phyloP scores from a whole-genome alignment of 2,888 invertebrate species.

The Odontothrips loti region DNA sequence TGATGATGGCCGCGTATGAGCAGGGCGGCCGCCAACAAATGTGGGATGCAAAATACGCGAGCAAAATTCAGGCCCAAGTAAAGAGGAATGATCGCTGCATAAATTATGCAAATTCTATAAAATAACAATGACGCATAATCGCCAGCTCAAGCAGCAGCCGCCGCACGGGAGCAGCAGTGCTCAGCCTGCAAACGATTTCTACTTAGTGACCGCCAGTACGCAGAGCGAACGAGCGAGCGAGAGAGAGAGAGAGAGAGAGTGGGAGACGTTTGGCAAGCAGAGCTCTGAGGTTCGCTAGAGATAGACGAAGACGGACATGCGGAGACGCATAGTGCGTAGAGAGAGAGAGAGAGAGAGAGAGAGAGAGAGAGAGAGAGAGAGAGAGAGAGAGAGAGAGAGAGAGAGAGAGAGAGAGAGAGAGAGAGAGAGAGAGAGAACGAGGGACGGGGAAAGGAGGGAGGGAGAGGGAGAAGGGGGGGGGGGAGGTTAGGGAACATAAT shows the following conservation, averaged over 20 bases:
- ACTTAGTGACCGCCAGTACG: neutral
- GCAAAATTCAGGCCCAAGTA: constrained; percentile 22
- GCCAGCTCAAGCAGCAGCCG: neutral
- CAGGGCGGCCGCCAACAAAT: neutral
- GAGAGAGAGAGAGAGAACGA: neutral
- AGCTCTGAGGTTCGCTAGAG: no score
- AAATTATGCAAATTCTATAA: constrained; percentile 15
- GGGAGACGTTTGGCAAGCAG: no score
- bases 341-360: no score
- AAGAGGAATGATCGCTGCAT: constrained; percentile 26
- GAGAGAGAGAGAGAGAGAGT: no score
- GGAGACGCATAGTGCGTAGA: no score
- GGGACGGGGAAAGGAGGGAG: neutral
- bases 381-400: neutral
- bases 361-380: neutral
- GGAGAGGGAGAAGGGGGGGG: neutral
- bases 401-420: neutral
- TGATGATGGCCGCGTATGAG: neutral
- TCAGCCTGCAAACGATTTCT: neutral
- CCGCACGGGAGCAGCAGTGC: neutral
- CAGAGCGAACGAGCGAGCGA: neutral
- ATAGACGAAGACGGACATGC: no score
- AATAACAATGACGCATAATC: constrained; percentile 25
- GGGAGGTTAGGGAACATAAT: neutral
- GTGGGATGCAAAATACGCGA: constrained; percentile 21